Evolutionary conservation across 1,140 invertebrate genomes (phyloP), one percentile per base, ranked within the genome.

Genomic region (Drosophila varians): DNA sequence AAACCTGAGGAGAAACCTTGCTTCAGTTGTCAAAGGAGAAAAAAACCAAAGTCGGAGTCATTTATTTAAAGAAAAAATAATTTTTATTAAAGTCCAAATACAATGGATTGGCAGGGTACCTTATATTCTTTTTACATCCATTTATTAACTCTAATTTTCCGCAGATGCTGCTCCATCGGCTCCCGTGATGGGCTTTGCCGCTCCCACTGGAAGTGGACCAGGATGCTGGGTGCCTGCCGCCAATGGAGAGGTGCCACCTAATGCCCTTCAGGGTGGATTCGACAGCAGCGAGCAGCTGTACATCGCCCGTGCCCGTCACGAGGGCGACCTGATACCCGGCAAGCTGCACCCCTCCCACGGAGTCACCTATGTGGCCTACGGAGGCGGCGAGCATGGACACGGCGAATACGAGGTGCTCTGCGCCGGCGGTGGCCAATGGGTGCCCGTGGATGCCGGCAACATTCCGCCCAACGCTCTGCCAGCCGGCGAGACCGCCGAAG

Each of bases 271-370:
- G 9, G 96, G 95, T 1, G 96, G 96, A 21, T 93, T 94, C 66
- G 95, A 96, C 71, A 93, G 93, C 55, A 93, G 92, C 54, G 96
- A 96, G 89, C 92, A 94, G 6, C 82, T 96, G 26, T 97, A 94
- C 79, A 94, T 97, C 8, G 95, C 94, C 1, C 92, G 96, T 57
- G 95, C 95, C 3, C 86, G 91, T 25, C 95, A 96, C 62, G 94
- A 96, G 78, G 96, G 95, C 25, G 95, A 94, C 40, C 79, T 96
- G 4, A 92, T 97, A 68, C 96, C 96, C 61, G 96, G 96, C 28
- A 97, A 97, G 91, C 87, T 95, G 26, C 88, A 90, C 36, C 92
- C 94, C 0, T 94, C 94, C 1, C 95, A 97, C 77, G 93, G 94
- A 7, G 94, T 94, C 5, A 94, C 94, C 72, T 97, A 96, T 80